Evolutionary conservation across 2,797 vertebrate species (phyloP), one percentile per base, ranked within the genome.

Genomic region (Sparidentex hasta): DNA sequence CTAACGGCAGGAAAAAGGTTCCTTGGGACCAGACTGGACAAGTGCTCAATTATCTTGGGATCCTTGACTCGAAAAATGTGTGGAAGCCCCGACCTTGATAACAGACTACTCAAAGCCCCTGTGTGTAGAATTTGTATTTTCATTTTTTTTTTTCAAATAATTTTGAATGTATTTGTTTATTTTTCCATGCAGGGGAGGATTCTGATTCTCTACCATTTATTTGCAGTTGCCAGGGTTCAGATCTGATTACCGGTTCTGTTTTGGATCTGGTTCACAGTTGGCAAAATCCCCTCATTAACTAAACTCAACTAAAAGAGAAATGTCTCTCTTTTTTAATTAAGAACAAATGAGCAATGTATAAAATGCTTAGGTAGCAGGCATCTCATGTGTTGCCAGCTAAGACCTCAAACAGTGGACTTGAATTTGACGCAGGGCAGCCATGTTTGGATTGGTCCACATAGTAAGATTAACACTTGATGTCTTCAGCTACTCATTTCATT

Each of bases 21-120:
- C 74, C 58, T 55, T 16, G 20, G 41, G 55, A 77, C 29, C 33
- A 41, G 51, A 74, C 33, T 50, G 25, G 82, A 67, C 66, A 27
- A 56, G 43, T 63, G 29, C 48, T 67, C 23, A 51, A 46, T 56
- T 23, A 63, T 67, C 48, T 51, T 27, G 67, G 48, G 78, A 77
- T 65, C 41, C 54, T 41, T 56, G 41, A 25, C 56, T 65, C 11
- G 4, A 33, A 71, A 66, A 54, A 59, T 12, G 2, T 27, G 11
- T 29, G 25, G 27, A 56, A 54, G 27, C 47, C 61, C 68, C 61
- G 33, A n/a, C 41, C 52, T 62, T 20, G 50, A 74, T 64, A 56
- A 63, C 20, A 6, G n/a, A 13, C 11, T 20, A 18, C 13, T 55
- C 38, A 54, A 74, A 23, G 2, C 2, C 41, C 12, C 25, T 4